Evolutionary conservation across 1,140 invertebrate species (phyloP).

Genomic region (Drosophila oshimai): DNA sequence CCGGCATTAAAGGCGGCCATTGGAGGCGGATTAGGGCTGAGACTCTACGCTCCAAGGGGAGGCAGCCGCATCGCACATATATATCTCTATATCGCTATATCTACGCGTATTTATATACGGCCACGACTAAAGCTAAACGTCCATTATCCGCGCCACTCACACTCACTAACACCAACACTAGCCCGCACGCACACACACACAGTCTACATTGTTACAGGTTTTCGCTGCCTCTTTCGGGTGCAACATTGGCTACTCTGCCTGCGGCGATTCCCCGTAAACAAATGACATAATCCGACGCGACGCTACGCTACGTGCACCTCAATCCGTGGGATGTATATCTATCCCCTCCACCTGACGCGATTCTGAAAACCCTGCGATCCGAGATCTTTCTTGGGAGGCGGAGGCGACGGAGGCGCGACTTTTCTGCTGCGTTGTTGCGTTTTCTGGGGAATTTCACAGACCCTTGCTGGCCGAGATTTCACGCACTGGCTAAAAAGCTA

Average conservation of each 20-base stretch:
- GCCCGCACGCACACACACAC: slow-evolving; percentile 39
- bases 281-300: slow-evolving; percentile 76
- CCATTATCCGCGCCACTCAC: slow-evolving; percentile 62
- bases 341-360: no score
- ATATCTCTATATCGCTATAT: slow-evolving; percentile 34
- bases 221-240: slow-evolving; percentile 56
- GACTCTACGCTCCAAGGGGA: slow-evolving; percentile 5
- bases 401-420: not conserved
- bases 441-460: not conserved
- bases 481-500: not conserved
- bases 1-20: slow-evolving; percentile 73
- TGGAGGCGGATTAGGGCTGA: slow-evolving; percentile 13
- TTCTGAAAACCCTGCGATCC: not conserved
- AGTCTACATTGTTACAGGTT: slow-evolving; percentile 81
- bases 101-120: slow-evolving; percentile 46
- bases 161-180: slow-evolving; percentile 34
- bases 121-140: slow-evolving; percentile 50
- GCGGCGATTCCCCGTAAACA: slow-evolving; percentile 69
- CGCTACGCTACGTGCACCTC: slow-evolving; percentile 43
- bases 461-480: no score
- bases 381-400: slow-evolving; percentile 1
- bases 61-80: slow-evolving; percentile 23
- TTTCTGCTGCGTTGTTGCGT: slow-evolving; percentile 3
- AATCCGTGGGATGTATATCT: no score
- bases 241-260: slow-evolving; percentile 68